Conservation (phyloP, 2,797 vertebrate genomes). For the Mus minutoides region DNA sequence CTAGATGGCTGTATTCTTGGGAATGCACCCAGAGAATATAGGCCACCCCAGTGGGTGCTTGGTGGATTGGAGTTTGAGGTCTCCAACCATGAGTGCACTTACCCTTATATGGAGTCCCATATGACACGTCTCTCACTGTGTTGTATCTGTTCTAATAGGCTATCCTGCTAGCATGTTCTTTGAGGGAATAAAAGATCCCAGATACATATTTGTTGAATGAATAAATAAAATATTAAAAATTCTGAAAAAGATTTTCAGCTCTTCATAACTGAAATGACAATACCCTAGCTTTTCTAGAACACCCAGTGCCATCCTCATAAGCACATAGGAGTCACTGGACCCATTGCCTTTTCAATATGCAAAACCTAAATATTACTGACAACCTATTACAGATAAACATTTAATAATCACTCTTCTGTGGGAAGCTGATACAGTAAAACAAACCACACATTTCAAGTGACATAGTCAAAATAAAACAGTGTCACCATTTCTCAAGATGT, state of each 20-base stretch:
- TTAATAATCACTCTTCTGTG: neutral
- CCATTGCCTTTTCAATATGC: neutral
- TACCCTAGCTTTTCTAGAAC: neutral
- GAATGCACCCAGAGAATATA: neutral
- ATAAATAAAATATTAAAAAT: neutral
- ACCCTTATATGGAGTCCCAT: neutral
- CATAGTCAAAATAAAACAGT: neutral
- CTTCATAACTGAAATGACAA: neutral
- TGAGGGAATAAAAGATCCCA: neutral
- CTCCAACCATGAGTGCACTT: neutral
- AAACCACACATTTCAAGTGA: neutral
- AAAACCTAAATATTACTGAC: neutral
- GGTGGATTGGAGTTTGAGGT: neutral
- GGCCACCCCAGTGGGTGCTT: neutral
- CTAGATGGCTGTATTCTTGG: neutral
- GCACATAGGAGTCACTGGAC: neutral
- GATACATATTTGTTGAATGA: neutral
- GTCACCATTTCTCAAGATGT: neutral
- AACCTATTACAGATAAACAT: neutral
- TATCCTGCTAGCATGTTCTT: neutral
- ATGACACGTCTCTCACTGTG: neutral
- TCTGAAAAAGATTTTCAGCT: neutral
- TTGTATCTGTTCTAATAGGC: neutral
- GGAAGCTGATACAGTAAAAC: neutral
- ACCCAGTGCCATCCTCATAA: neutral